A percentile compares a stretch with the other conserved stretches of the same genome.
Evolutionary conservation across 2,797 vertebrate genomes (phyloP).

Genomic region (Microctenopoma steveboyesi): DNA sequence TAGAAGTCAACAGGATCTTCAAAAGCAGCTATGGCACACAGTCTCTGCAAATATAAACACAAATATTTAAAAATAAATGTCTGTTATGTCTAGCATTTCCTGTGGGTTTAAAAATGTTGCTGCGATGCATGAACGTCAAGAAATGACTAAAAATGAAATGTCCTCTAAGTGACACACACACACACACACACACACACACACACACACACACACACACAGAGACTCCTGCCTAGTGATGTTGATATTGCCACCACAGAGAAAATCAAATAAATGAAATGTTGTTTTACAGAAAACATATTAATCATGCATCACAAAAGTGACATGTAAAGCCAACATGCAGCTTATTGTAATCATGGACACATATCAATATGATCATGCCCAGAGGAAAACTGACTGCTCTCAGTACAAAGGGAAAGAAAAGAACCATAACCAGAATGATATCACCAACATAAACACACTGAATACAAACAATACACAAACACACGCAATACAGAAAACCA

Average conservation of each 20-base stretch:
- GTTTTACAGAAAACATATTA: slow-evolving; percentile 20
- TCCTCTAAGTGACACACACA: slow-evolving; percentile 29
- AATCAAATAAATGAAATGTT: slow-evolving; percentile 38
- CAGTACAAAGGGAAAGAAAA: no score
- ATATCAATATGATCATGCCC: background rate
- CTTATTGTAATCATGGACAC: slow-evolving; percentile 8
- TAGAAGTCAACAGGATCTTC: background rate
- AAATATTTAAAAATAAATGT: slow-evolving; percentile 2
- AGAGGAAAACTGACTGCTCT: no score
- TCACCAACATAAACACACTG: no score
- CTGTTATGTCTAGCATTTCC: slow-evolving; percentile 3
- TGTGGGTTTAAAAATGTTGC: slow-evolving; percentile 4
- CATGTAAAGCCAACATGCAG: slow-evolving; percentile 37
- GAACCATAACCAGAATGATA: no score
- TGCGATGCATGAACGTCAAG: slow-evolving; percentile 32
- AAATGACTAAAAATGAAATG: slow-evolving; percentile 32
- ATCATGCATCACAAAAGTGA: slow-evolving; percentile 29
- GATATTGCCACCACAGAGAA: slow-evolving; percentile 8
- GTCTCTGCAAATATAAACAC: background rate
- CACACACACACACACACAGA: background rate
- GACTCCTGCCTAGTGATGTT: slow-evolving; percentile 21
- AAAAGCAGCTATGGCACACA: background rate
- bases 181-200: background rate
- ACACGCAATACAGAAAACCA: no score
- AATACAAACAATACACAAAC: no score